These are phyloP conservation scores for Petrosia ficiformis DNA, from an alignment of 37 sponge, comb jelly and placozoan species.

Conservation along the genomic window DNA sequence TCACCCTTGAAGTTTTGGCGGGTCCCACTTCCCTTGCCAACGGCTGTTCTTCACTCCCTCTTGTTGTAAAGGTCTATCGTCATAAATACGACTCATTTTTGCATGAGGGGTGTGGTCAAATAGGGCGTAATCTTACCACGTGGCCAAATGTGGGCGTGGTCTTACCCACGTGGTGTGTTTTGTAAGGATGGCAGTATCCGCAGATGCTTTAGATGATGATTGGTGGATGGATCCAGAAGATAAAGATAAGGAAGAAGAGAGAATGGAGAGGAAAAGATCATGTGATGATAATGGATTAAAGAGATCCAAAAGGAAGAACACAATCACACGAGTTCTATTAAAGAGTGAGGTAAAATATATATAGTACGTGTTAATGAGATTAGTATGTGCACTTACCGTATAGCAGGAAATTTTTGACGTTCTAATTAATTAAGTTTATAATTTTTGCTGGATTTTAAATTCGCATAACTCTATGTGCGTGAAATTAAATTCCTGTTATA, in stretches of 20 bases:
- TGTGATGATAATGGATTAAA: background rate
- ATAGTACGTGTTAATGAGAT: too few relatives aligned
- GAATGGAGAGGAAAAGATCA: background rate
- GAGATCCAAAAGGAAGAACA: background rate
- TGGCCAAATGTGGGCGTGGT: background rate
- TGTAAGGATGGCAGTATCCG: background rate
- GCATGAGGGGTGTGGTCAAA: background rate
- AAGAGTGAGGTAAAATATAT: too few relatives aligned
- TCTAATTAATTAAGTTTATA: too few relatives aligned
- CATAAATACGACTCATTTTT: constrained; percentile 81
- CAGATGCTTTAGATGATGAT: background rate
- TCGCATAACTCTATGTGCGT: too few relatives aligned
- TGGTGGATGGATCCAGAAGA: background rate
- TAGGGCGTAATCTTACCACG: background rate
- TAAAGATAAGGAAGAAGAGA: background rate
- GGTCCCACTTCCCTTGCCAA: constrained; percentile 59
- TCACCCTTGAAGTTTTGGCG: constrained; percentile 22
- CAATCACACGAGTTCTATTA: background rate
- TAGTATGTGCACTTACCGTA: too few relatives aligned
- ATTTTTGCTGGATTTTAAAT: too few relatives aligned
- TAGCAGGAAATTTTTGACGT: too few relatives aligned
- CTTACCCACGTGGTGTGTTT: background rate
- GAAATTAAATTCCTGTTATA: too few relatives aligned
- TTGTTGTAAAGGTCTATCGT: constrained; percentile 63
- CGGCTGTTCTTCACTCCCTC: constrained; percentile 36